Conservation (phyloP, 2,797 vertebrate genomes). For the Necrosyrtes monachus region DNA sequence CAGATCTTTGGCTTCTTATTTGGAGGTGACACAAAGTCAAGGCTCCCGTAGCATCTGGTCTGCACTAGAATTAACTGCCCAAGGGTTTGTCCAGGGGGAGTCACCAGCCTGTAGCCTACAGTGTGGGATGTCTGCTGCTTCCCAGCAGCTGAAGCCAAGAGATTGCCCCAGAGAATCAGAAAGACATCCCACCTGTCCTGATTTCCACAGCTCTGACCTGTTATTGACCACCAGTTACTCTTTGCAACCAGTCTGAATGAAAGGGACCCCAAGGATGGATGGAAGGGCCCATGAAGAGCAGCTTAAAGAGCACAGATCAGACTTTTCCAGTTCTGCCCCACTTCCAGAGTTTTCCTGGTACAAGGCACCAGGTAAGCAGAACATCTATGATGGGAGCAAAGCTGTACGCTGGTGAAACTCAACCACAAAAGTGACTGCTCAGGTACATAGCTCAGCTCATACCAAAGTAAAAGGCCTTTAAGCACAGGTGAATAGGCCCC, state of each 20-base stretch:
- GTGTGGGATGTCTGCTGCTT: background rate
- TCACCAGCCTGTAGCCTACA: background rate
- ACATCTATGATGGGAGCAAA: background rate
- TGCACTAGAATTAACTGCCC: background rate
- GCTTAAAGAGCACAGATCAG: background rate
- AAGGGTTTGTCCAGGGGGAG: background rate
- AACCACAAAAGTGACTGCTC: background rate
- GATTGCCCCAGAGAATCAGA: background rate
- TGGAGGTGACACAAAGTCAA: background rate
- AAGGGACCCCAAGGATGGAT: background rate
- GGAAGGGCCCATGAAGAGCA: background rate
- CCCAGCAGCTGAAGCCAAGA: background rate
- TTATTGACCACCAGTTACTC: background rate
- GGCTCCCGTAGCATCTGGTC: background rate
- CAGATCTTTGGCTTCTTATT: background rate
- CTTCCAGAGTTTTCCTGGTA: background rate
- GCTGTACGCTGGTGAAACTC: background rate
- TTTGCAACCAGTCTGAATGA: background rate
- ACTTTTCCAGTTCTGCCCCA: background rate
- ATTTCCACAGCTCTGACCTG: background rate
- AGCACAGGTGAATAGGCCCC: background rate
- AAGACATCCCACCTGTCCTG: fast-evolving
- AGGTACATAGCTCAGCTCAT: background rate
- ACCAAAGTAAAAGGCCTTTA: background rate
- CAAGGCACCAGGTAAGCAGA: background rate